phyloP scores from a whole-genome alignment of 2,888 invertebrate species.

The Aleiodes alternator region DNA sequence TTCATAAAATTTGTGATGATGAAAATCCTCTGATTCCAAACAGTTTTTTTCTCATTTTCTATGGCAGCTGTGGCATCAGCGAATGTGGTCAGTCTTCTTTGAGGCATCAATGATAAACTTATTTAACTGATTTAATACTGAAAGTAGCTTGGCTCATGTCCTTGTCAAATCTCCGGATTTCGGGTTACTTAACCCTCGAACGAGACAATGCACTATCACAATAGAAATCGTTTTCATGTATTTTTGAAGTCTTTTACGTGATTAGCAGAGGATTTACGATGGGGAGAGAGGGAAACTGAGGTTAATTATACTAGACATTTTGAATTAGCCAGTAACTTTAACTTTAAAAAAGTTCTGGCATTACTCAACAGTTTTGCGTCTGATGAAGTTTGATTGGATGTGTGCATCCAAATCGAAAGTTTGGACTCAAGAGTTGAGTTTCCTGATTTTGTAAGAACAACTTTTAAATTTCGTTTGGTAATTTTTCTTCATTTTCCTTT shows the following conservation, averaged over 20 bases:
- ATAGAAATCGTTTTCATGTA: slow-evolving; percentile 14
- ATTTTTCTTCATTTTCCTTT: slow-evolving; percentile 23
- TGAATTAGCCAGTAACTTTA: slow-evolving; percentile 26
- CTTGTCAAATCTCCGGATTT: slow-evolving; percentile 25
- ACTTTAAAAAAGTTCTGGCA: slow-evolving; percentile 22
- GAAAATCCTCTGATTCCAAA: neutral
- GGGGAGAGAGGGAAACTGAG: neutral
- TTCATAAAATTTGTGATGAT: slow-evolving; percentile 15
- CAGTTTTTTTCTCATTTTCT: no score
- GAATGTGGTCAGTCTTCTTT: neutral
- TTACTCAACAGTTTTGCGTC: slow-evolving; percentile 27
- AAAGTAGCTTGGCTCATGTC: neutral
- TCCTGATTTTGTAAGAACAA: slow-evolving; percentile 26
- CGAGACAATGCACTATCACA: slow-evolving; percentile 12
- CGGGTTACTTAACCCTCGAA: slow-evolving; percentile 11
- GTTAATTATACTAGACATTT: neutral
- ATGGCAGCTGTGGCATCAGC: neutral
- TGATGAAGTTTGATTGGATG: slow-evolving; percentile 47
- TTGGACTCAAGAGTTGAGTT: slow-evolving; percentile 38
- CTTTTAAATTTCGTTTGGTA: slow-evolving; percentile 39
- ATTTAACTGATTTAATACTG: slow-evolving; percentile 12
- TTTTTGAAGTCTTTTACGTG: neutral
- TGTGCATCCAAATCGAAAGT: slow-evolving; percentile 36
- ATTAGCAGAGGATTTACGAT: neutral
- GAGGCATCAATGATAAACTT: neutral